Evolutionary conservation across 2,797 vertebrate genomes (phyloP), one percentile per base, ranked within the genome.

Genomic region (Loris lydekkerianus): DNA sequence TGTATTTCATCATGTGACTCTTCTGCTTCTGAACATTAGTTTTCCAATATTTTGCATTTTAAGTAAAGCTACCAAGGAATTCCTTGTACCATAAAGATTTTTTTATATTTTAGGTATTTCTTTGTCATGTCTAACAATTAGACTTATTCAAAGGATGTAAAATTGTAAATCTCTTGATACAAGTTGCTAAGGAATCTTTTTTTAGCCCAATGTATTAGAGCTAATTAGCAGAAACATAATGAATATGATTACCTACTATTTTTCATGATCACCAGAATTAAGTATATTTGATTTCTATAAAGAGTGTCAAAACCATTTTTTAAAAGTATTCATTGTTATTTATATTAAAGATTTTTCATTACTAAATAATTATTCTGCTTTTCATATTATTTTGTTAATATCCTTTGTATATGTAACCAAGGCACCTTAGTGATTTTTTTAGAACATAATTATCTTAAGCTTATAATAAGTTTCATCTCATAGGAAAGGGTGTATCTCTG

Each of bases 351-450:
- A 29, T 34, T 76, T 82, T 90, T 94, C 31, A 34, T 84, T 49
- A n/a, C 85, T 18, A 73, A 85, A 70, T 92, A 82, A 49, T 93
- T 83, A 18, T 56, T 78, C 40, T 78, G 25, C 27, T 80, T 88
- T 69, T 88, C 78, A 80, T n/a, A 83, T 31, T 86, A 40, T 96
- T 67, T 72, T 72, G 17, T 65, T 78, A 70, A 86, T 56, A 87
- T 43, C 31, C 20, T 90, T 95, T 82, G 37, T 34, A 67, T 5
- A 40, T n/a, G 27, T 83, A 86, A 81, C 46, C 27, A 9, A 81
- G 34, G 43, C 84, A 95, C 8, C 53, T 40, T 53, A 58, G 61
- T 72, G 37, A 72, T 49, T 77, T 93, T 91, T 63, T 87, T 43
- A 73, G 10, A 25, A 17, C 13, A 31, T 63, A 43, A 83, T 65